A percentile compares a stretch with the other conserved stretches of the same genome.
phyloP scores from a whole-genome alignment of 2,888 invertebrate genomes.

The Tryphoninae sp. region DNA sequence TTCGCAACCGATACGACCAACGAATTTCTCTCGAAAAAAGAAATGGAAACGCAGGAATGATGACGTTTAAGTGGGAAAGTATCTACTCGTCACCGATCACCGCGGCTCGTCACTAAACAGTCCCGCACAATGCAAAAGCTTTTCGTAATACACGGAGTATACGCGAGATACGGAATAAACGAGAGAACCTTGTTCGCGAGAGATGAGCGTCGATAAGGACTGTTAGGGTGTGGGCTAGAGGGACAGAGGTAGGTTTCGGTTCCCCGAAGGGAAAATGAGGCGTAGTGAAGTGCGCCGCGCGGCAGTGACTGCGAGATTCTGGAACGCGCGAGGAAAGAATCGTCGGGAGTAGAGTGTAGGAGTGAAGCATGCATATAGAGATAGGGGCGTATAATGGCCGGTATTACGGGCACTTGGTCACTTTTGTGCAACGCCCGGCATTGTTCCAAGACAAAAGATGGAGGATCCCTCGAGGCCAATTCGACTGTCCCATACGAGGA shows the following conservation, averaged over 20 bases:
- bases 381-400: conserved; percentile 74
- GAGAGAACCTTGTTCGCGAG: background rate
- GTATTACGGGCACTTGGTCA: conserved; percentile 79
- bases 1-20: too few relatives aligned
- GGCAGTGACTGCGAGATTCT: background rate
- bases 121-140: background rate
- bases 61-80: too few relatives aligned
- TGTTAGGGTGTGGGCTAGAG: background rate
- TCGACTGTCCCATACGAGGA: conserved; percentile 73
- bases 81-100: too few relatives aligned
- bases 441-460: conserved; percentile 79
- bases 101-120: too few relatives aligned
- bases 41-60: too few relatives aligned
- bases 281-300: background rate
- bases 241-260: background rate
- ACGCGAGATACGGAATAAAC: conserved; percentile 5
- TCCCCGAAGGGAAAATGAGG: background rate
- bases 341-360: conserved; percentile 7
- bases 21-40: too few relatives aligned
- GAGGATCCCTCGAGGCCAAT: conserved; percentile 75
- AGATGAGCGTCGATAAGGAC: background rate
- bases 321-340: background rate
- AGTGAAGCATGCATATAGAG: conserved; percentile 47
- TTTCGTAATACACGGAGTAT: background rate
- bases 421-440: conserved; percentile 76